phyloP scores from a whole-genome alignment of 2,797 vertebrate species.

The Muscicapa comitata region DNA sequence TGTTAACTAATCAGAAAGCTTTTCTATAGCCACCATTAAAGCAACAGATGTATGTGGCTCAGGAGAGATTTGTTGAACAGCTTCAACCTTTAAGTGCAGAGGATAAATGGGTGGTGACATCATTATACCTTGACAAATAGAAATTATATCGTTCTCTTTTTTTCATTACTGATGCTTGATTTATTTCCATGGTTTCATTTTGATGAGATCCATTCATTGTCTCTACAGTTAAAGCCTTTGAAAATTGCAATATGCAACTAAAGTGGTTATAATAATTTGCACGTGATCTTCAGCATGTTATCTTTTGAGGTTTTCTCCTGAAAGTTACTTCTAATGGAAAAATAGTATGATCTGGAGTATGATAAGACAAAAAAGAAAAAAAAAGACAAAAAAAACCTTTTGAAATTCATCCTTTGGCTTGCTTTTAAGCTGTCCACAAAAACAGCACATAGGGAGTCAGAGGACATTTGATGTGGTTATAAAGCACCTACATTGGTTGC shows the following conservation, averaged over 20 bases:
- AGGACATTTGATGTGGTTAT: slow-evolving; percentile 29
- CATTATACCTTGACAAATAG: slow-evolving; percentile 77
- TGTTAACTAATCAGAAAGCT: slow-evolving; percentile 72
- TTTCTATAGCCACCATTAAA: slow-evolving; percentile 66
- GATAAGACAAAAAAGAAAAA: neutral
- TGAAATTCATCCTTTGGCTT: neutral
- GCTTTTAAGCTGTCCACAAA: slow-evolving; percentile 50
- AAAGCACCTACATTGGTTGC: slow-evolving; percentile 36
- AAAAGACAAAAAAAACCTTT: slow-evolving; percentile 4
- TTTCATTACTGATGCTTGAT: slow-evolving; percentile 73
- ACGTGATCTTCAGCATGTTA: neutral
- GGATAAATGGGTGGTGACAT: slow-evolving; percentile 80
- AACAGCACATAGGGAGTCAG: neutral
- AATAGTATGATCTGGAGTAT: neutral
- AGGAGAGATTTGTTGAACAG: slow-evolving; percentile 74
- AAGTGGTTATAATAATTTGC: slow-evolving; percentile 29
- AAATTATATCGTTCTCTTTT: slow-evolving; percentile 69
- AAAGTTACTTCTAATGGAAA: slow-evolving; percentile 32
- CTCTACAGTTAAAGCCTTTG: slow-evolving; percentile 64
- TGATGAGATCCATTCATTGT: slow-evolving; percentile 65
- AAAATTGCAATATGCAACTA: slow-evolving; percentile 32
- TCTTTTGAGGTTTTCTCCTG: slow-evolving; percentile 14
- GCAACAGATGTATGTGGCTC: slow-evolving; percentile 68
- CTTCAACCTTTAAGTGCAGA: slow-evolving; percentile 75
- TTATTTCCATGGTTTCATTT: slow-evolving; percentile 72